These are phyloP conservation scores for Halictus rubicundus DNA, from an alignment of 1,140 invertebrate species.

Conservation along the genomic window DNA sequence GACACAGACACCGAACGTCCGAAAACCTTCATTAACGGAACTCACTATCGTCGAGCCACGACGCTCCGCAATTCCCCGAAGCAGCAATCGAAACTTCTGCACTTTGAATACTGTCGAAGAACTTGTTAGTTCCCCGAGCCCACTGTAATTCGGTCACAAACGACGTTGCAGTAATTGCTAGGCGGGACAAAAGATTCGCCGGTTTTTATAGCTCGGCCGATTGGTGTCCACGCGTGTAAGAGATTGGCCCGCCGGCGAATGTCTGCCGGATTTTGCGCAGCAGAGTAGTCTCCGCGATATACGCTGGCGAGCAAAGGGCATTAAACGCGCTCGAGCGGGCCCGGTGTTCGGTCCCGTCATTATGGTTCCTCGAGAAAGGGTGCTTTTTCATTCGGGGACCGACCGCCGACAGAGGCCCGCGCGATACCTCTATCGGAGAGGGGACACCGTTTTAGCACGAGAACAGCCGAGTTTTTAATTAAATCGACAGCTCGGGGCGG, in stretches of 20 bases:
- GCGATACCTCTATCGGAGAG: neutral
- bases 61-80: too few species aligned
- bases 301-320: slow-evolving; percentile 39
- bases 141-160: too few species aligned
- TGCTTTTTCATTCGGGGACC: slow-evolving; percentile 42
- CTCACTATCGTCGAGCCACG: too few species aligned
- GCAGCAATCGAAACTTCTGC: too few species aligned
- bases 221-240: slow-evolving; percentile 13
- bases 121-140: too few species aligned
- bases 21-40: too few species aligned
- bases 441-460: neutral
- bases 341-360: slow-evolving; percentile 47
- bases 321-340: slow-evolving; percentile 34
- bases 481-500: neutral
- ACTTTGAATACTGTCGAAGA: too few species aligned
- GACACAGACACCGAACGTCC: too few species aligned
- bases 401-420: slow-evolving; percentile 32
- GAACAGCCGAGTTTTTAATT: neutral
- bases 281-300: slow-evolving; percentile 37
- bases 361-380: slow-evolving; percentile 45
- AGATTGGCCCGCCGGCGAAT: slow-evolving; percentile 31
- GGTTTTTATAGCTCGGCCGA: neutral
- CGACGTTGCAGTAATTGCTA: neutral
- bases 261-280: slow-evolving; percentile 49
- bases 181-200: neutral